Percentiles rank a stretch among this genome's conserved stretches.
phyloP scores from a whole-genome alignment of 1,140 invertebrate species.

The Microplitis mediator region DNA sequence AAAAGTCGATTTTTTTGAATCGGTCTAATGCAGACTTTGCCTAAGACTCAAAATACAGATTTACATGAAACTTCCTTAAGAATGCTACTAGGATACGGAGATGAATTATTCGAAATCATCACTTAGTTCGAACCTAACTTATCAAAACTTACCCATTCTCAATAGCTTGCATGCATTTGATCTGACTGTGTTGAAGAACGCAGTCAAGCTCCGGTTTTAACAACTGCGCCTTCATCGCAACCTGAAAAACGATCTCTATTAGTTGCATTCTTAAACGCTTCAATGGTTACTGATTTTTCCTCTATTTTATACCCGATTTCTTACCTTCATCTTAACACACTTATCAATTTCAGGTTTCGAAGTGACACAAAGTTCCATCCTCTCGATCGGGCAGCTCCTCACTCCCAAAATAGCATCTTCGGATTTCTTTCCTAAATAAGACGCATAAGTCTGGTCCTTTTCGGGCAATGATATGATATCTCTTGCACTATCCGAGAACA shows the following conservation, averaged over 20 bases:
- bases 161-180: conserved; percentile 88
- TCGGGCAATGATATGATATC: conserved; percentile 68
- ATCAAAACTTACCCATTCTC: conserved; percentile 66
- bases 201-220: conserved; percentile 89
- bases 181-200: conserved; percentile 81
- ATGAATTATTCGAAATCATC: no score
- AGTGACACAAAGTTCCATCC: conserved; percentile 87
- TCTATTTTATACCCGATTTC: not conserved
- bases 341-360: conserved; percentile 90
- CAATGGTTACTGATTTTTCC: not conserved
- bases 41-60: no score
- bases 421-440: conserved; percentile 66
- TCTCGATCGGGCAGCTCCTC: conserved; percentile 78
- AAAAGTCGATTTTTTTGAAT: no score
- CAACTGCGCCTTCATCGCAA: conserved; percentile 82
- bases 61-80: no score
- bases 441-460: conserved; percentile 67
- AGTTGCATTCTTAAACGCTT: not conserved
- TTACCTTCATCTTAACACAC: conserved; percentile 91
- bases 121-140: not conserved
- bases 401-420: conserved; percentile 75
- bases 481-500: conserved; percentile 75
- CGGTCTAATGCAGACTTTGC: no score
- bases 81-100: no score
- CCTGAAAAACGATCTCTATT: conserved; percentile 62